phyloP scores from a whole-genome alignment of 2,113 vertebrate genomes.

The Mastomys natalensis region DNA sequence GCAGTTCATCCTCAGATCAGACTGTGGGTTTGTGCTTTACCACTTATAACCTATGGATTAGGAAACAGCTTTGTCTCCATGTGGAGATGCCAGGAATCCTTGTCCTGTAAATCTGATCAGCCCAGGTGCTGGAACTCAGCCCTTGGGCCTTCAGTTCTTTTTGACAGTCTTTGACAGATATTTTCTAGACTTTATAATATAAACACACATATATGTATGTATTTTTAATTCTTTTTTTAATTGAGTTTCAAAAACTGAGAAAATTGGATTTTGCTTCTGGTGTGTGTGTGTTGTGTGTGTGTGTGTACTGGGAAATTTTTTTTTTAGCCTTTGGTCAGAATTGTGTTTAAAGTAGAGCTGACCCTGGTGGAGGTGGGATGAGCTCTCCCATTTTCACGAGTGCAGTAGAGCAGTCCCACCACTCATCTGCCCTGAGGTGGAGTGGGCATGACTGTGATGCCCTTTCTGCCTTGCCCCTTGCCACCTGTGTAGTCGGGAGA shows the following conservation, averaged over 20 bases:
- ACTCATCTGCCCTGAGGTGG: too few species aligned
- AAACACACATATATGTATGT: not conserved
- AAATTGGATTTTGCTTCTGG: not conserved
- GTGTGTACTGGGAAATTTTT: not conserved
- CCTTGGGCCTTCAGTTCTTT: not conserved
- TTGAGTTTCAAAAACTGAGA: not conserved
- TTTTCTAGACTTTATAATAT: not conserved
- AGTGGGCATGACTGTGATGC: too few species aligned
- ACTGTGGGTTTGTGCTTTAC: not conserved
- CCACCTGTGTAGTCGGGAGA: too few species aligned
- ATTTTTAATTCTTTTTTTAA: not conserved
- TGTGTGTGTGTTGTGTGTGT: not conserved
- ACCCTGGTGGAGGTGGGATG: too few species aligned
- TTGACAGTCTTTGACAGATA: not conserved
- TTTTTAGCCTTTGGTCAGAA: conserved; percentile 37
- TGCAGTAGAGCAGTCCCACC: too few species aligned
- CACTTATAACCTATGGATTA: not conserved
- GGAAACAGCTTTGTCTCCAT: not conserved
- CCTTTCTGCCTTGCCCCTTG: too few species aligned
- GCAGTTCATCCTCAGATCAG: not conserved
- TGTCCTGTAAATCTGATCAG: not conserved
- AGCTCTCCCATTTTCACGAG: too few species aligned
- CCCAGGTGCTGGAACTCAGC: not conserved
- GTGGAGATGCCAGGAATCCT: not conserved
- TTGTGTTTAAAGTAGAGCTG: not conserved